These are phyloP conservation scores for Hypotaenidia okinawae DNA, from an alignment of 2,797 vertebrate genomes.

Conservation along the genomic window DNA sequence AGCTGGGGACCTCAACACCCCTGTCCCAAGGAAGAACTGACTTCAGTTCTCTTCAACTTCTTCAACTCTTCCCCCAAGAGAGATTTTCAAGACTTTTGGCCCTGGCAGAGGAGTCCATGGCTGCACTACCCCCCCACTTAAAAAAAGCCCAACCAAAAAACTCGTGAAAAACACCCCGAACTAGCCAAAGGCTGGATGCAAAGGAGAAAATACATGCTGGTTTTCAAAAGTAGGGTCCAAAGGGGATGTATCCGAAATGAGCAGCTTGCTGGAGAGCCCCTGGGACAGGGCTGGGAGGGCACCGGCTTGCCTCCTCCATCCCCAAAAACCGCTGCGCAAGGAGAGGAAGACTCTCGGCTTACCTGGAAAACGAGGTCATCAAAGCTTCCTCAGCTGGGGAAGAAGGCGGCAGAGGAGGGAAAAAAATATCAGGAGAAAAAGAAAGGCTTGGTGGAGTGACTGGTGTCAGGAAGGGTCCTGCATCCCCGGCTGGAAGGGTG, in stretches of 20 bases:
- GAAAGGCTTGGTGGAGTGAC: background rate
- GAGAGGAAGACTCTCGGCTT: background rate
- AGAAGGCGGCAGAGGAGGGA: too few species aligned
- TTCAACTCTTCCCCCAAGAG: background rate
- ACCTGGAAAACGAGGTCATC: conserved; percentile 59
- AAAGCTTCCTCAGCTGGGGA: background rate
- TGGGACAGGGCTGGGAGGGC: too few species aligned
- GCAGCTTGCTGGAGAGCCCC: background rate
- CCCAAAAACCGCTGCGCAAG: background rate
- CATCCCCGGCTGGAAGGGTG: background rate
- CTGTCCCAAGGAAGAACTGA: background rate
- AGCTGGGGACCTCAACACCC: background rate
- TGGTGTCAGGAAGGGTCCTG: background rate
- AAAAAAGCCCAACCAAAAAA: background rate
- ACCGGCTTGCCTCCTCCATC: too few species aligned
- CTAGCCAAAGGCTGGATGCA: background rate
- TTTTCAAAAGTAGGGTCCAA: background rate
- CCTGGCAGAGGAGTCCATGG: background rate
- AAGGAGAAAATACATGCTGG: accelerated
- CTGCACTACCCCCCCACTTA: background rate
- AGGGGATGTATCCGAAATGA: accelerated
- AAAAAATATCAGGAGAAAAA: background rate
- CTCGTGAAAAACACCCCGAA: accelerated
- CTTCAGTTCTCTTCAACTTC: background rate
- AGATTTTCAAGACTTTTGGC: background rate